phyloP scores from a whole-genome alignment of 2,888 invertebrate genomes.

The Bombyx huttoni region DNA sequence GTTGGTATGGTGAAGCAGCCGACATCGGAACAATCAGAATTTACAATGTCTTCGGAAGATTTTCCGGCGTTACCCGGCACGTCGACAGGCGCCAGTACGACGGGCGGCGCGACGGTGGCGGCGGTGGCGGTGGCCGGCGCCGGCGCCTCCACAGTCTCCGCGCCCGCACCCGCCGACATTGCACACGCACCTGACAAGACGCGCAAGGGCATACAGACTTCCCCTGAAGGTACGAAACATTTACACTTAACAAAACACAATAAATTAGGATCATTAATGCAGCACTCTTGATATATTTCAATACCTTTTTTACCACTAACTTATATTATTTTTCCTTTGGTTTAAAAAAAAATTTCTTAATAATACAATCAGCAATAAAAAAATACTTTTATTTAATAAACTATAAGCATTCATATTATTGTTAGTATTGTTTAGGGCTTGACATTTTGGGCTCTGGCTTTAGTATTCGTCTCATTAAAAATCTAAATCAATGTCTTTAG shows the following conservation, averaged over 20 bases:
- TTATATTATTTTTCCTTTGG: no score
- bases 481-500: no score
- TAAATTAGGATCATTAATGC: background rate
- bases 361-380: no score
- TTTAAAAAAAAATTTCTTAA: no score
- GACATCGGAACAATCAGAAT: conserved; percentile 91
- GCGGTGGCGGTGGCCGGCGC: conserved; percentile 27
- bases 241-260: background rate
- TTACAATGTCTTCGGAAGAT: conserved; percentile 98
- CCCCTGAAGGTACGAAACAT: conserved; percentile 83
- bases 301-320: no score
- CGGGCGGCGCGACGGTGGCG: conserved; percentile 73
- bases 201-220: conserved; percentile 93
- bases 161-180: conserved; percentile 13
- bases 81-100: conserved; percentile 72
- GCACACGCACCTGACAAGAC: conserved; percentile 44
- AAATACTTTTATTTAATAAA: no score
- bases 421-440: no score
- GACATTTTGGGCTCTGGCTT: no score
- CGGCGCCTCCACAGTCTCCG: conserved; percentile 20
- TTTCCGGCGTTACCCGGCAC: conserved; percentile 99
- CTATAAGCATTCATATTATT: no score
- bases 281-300: no score
- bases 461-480: no score
- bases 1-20: conserved; percentile 97